Percentiles rank a stretch among this genome's conserved stretches.
These are phyloP conservation scores for Acanthoscelides obtectus DNA, from an alignment of 2,888 invertebrate genomes.

Conservation along the genomic window DNA sequence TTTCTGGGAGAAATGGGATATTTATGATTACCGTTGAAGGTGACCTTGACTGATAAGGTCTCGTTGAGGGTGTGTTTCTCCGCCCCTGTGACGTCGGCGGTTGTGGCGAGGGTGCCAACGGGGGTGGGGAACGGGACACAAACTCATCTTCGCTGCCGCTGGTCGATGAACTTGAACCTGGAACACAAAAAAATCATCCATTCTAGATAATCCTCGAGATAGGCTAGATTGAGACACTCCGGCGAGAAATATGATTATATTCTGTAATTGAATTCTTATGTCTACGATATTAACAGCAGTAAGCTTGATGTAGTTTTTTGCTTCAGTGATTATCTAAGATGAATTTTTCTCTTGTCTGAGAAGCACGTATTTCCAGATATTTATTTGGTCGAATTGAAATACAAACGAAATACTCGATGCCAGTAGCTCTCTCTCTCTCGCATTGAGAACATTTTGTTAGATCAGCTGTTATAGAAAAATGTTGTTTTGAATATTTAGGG, in stretches of 20 bases:
- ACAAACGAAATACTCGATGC: too few relatives aligned
- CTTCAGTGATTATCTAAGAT: too few relatives aligned
- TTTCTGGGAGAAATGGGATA: too few relatives aligned
- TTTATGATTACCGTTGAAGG: slow-evolving; percentile 3
- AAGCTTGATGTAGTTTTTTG: too few relatives aligned
- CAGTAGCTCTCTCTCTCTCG: too few relatives aligned
- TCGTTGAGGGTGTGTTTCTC: slow-evolving; percentile 1
- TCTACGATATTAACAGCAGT: too few relatives aligned
- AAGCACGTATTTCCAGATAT: too few relatives aligned
- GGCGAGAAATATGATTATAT: not conserved
- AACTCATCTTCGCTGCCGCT: slow-evolving; percentile 32
- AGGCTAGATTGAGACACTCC: not conserved
- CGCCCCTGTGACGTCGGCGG: not conserved
- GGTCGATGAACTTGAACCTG: slow-evolving; percentile 40
- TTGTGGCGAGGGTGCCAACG: not conserved
- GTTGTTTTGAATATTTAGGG: too few relatives aligned
- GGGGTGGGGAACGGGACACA: slow-evolving; percentile 33
- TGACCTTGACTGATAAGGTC: slow-evolving; percentile 17
- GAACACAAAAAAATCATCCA: slow-evolving; percentile 9
- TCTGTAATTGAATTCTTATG: not conserved
- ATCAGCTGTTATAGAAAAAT: too few relatives aligned
- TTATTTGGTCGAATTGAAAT: too few relatives aligned
- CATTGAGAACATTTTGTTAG: too few relatives aligned
- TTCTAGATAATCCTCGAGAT: not conserved
- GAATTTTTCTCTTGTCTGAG: too few relatives aligned